Base-by-base conservation (phyloP, 1,140 invertebrate species). In the Orussus abietinus region DNA sequence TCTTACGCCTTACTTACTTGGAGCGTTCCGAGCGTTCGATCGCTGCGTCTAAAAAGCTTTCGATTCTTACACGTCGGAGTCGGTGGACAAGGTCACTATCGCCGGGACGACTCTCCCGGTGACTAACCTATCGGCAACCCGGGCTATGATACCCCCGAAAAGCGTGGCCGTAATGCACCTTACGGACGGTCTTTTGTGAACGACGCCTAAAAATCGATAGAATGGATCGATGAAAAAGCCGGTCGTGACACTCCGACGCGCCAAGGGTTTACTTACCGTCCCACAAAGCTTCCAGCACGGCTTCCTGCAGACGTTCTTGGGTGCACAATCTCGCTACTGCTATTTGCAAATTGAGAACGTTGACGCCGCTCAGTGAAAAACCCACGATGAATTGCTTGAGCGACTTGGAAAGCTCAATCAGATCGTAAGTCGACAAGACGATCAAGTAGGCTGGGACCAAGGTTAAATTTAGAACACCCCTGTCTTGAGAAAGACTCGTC, bases 51-150 rank as follows among this genome's bases (percentile, higher is more conserved):
- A 3, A 38, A 15, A 21, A 22, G n/a, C n/a, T n/a, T n/a, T n/a
- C n/a, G n/a, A n/a, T 42, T 60, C 77, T 76, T 76, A 85, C 82
- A 80, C 64, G 59, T 86, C 83, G 38, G 75, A 69, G 65, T 88
- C 84, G 64, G 74, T 84, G 14, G 83, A 81, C 4, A 88, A 65
- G 1, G 84, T 86, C 26, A 86, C 78, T 31, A 86, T 75, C 14
- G 84, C 84, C 20, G 84, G 84, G 22, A 81, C 75, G 29, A 87
- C 76, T 56, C 79, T 75, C 2, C 77, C 62, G 5, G 75, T 75
- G 2, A 83, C 66, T 26, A 84, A 59, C 42, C 62, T 71, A 46
- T 85, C 80, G 40, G 74, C 69, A 29, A 83, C 69, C 32, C 72
- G 64, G 17, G 70, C 63, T 42, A 85, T 75, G 11, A 82, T 59